Conservation (phyloP, 2,888 invertebrate species). For the Pasiphila rectangulata region DNA sequence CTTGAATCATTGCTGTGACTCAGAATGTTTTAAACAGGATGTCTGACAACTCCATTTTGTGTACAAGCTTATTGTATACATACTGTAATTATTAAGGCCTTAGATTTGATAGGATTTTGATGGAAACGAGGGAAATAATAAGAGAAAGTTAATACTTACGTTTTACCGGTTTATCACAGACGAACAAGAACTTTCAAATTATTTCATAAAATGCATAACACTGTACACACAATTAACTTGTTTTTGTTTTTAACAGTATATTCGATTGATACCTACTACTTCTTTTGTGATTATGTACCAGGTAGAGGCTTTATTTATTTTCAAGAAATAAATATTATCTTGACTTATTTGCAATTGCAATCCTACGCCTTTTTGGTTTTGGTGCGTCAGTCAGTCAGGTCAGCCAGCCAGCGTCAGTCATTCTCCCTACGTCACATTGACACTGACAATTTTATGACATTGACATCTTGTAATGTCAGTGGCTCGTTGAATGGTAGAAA, state of each 20-base stretch:
- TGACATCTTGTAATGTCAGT: too few relatives aligned
- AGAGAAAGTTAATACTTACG: constrained; percentile 19
- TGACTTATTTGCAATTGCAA: too few relatives aligned
- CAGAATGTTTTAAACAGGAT: neutral
- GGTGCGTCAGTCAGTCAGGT: neutral
- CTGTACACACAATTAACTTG: neutral
- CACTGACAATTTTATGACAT: too few relatives aligned
- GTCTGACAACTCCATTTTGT: too few relatives aligned
- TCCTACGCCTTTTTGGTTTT: neutral
- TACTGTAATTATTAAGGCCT: too few relatives aligned
- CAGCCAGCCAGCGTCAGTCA: too few relatives aligned
- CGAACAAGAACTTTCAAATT: constrained; percentile 22
- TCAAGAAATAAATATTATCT: neutral
- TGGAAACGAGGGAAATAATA: neutral
- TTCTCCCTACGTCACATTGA: too few relatives aligned
- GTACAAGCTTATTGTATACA: too few relatives aligned
- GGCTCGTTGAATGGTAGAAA: too few relatives aligned
- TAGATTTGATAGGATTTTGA: neutral
- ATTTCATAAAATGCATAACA: constrained; percentile 18
- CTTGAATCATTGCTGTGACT: neutral
- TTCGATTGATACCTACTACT: too few relatives aligned
- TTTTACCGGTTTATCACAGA: constrained; percentile 21
- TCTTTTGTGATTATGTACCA: too few relatives aligned
- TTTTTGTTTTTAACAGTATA: neutral
- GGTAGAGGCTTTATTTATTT: too few relatives aligned